Evolutionary conservation across 2,888 invertebrate species (phyloP), one percentile per base, ranked within the genome.

Genomic region (Pristionchus entomophagus): DNA sequence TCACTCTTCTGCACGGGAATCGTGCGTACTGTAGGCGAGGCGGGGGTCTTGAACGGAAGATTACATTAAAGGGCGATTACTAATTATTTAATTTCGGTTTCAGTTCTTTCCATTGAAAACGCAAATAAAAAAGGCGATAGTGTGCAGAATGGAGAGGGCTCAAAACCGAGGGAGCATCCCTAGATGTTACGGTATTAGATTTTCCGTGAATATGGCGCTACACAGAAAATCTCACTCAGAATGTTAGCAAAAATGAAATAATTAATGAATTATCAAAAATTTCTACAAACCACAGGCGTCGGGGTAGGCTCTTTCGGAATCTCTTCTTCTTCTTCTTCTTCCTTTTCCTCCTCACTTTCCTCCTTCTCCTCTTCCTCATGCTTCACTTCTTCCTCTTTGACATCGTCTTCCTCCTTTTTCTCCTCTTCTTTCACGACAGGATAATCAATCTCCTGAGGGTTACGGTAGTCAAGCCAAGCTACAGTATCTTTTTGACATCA

Each of bases 381-480:
- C 22, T 45, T n/a, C 45, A 29, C 49, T 26, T 26, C 32, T 22
- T 83, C 65, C 35, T 62, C 83, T 22, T 83, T 35, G 12, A 22
- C 62, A n/a, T 83, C 62, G 14, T 45, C 49, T 17, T 83, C 45
- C 22, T 59, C 26, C 49, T 19, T 35, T 26, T 12, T 5, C 26
- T 56, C 59, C n/a, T 82, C 82, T 12, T 62, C 45, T 8, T 45
- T 45, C 29, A 45, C 77, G 12, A 45, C 38, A 5, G 78, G 49
- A 49, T 80, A 80, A 32, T 62, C 83, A 45, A 32, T 49, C 83
- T 65, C 65, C 62, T 62, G 49, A 14, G 65, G 65, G 65, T 35
- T 65, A 65, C 35, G 65, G 65, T 65, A 65, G 35, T 65, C 65
- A 19, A 65, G 5, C 2, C 56, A 59, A 14, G 65, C 19, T 65